Evolutionary conservation across 2,888 invertebrate species (phyloP), one percentile per base, ranked within the genome.

Genomic region (Caenorhabditis japonica): DNA sequence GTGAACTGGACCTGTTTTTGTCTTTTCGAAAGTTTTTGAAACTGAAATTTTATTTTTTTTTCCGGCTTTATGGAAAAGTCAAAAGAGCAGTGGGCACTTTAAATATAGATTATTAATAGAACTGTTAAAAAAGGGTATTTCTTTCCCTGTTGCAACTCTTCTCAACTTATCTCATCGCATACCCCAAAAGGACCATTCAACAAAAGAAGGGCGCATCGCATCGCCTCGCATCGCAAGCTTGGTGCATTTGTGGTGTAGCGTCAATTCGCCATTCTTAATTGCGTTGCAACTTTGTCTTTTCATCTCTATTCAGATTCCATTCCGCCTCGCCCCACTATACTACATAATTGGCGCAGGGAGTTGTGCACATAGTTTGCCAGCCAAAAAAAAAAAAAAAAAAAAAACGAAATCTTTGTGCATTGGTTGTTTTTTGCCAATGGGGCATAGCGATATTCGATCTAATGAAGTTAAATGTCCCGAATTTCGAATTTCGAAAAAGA

Each of bases 231-330:
- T n/a, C n/a, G n/a, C n/a, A n/a, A n/a, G n/a, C n/a, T n/a, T n/a
- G n/a, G 53, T 46, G 21, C 41, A 25, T 43, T 33, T 30, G 34
- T 38, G 61, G 23, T 55, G 49, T 30, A 46, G 44, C 56, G 56
- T 56, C 66, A 66, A 66, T 64, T 66, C 56, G 19, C 41, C 47
- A 56, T 56, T 15, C 66, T 66, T 66, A 66, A 66, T 66, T 66
- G 66, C 66, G 56, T 66, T 56, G 41, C 66, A 66, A 66, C 49
- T 49, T 56, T 55, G 64, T 55, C 47, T 64, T 64, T n/a, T 64
- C 56, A 56, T 51, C 56, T 56, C 51, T 66, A n/a, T 66, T 33
- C 36, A 44, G 47, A 70, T 43, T 60, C 46, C 34, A 30, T 49
- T 49, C 30, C 53, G 39, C 19, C 3, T n/a, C n/a, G n/a, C 8